phyloP scores from a whole-genome alignment of 1,140 invertebrate genomes.

The Sarcophaga peregrina region DNA sequence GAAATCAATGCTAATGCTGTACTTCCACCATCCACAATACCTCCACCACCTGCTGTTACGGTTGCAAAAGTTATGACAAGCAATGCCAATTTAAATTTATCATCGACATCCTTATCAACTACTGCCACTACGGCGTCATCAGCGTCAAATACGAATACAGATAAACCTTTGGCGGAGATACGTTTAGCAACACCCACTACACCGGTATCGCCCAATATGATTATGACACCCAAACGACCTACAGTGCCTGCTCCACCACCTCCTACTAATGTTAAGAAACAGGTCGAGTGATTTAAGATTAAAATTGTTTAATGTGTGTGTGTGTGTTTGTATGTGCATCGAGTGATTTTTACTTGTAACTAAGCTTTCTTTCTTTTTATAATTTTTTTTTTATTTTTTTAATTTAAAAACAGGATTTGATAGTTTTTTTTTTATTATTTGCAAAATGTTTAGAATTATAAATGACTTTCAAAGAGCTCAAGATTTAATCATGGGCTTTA shows the following conservation, averaged over 20 bases:
- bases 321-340: not conserved
- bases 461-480: too few species aligned
- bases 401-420: not conserved
- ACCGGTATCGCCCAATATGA: conserved; percentile 61
- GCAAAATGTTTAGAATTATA: too few species aligned
- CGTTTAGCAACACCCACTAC: conserved; percentile 55
- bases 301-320: not conserved
- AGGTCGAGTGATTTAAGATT: conserved; percentile 35
- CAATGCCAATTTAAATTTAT: conserved; percentile 19
- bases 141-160: conserved; percentile 43
- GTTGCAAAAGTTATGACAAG: conserved; percentile 27
- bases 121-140: not conserved
- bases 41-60: conserved; percentile 31
- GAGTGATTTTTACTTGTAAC: not conserved
- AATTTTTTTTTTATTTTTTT: not conserved
- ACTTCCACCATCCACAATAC: not conserved
- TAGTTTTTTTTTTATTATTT: too few species aligned
- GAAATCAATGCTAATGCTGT: conserved; percentile 41
- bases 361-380: not conserved
- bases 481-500: too few species aligned
- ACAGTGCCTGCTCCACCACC: conserved; percentile 64
- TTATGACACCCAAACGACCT: conserved; percentile 62
- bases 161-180: conserved; percentile 38
- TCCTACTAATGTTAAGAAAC: conserved; percentile 48
- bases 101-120: not conserved